Conservation (phyloP, 2,113 vertebrate species). For the Corydoras sp. region DNA sequence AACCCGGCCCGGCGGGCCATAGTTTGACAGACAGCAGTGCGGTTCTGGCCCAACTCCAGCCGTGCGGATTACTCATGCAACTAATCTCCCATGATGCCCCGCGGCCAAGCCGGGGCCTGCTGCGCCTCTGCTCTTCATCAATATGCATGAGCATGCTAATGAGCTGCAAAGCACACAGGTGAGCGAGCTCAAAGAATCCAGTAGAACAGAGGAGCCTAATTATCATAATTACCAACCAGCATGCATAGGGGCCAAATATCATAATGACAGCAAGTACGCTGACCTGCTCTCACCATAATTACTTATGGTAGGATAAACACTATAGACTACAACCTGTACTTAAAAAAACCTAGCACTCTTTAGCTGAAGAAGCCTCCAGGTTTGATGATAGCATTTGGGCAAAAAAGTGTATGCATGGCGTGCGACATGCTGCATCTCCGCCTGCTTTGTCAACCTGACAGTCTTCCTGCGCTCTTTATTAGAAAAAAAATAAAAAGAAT, state of each 20-base stretch:
- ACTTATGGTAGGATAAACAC: neutral
- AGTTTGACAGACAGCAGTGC: slow-evolving; percentile 46
- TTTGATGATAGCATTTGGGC: neutral
- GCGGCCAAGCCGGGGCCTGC: slow-evolving; percentile 56
- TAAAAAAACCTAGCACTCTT: neutral
- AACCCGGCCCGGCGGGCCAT: slow-evolving; percentile 31
- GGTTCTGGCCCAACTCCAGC: slow-evolving; percentile 52
- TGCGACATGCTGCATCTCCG: slow-evolving; percentile 16
- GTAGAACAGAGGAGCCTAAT: slow-evolving; percentile 50
- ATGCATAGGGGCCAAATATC: slow-evolving; percentile 31
- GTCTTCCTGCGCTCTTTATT: neutral
- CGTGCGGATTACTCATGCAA: slow-evolving; percentile 74
- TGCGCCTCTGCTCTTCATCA: slow-evolving; percentile 57
- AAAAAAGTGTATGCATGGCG: neutral
- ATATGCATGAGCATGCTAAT: slow-evolving; percentile 72
- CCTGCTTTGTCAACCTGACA: slow-evolving; percentile 19
- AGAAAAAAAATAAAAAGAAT: slow-evolving; percentile 9
- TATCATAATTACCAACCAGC: slow-evolving; percentile 43
- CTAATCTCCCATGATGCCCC: slow-evolving; percentile 79
- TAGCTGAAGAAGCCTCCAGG: neutral
- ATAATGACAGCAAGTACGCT: slow-evolving; percentile 34
- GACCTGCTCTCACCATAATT: slow-evolving; percentile 16
- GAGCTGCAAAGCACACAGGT: slow-evolving; percentile 59
- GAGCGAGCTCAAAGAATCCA: slow-evolving; percentile 50
- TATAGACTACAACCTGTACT: neutral